Base-by-base conservation (phyloP, 2,113 vertebrate genomes). In the Melanostigma gelatinosum region DNA sequence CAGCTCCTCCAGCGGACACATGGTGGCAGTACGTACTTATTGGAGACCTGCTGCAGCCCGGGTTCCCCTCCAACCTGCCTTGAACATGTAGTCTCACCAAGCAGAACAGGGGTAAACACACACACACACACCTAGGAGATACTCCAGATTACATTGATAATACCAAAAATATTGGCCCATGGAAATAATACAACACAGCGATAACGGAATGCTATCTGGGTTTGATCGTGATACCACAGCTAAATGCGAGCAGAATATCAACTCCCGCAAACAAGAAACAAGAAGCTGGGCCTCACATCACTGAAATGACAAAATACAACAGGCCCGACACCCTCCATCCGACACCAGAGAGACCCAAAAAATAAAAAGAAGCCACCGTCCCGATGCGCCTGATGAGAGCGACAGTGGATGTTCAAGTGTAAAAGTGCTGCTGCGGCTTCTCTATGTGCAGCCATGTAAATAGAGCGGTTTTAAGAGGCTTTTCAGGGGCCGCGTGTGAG, bases 151-250 rank as follows among this genome's bases (percentile, higher is more conserved):
- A 90, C 91, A 89, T 82, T 88, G 91, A 93, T 90, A 93, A 92
- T 87, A 89, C 87, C 77, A 87, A 94, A 94, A 94, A 93, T 92
- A 92, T 93, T 93, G 91, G 88, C 85, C 93, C 90, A 93, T 92
- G 93, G 93, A 95, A 95, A 95, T 94, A 95, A 95, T 93, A 94
- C 90, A 92, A 92, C 87, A 89, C 84, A 0, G 84, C 18, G 93
- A 94, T 94, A 93, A 93, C 65, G 24, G 79, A 70, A 29, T 57
- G 83, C 83, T 92, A 93, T 93, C 92, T 83, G 78, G 20, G 62
- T 79, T 40, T 73, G 75, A 91, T 94, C 90, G 48, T 86, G 90
- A 93, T 91, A 90, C 79, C 82, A 64, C 87, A 82, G 85, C 89
- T 90, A 91, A 91, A 92, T 82, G 84, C 90, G 72, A 40, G 80